phyloP scores from a whole-genome alignment of 2,797 vertebrate genomes.

The Octomys mimax region DNA sequence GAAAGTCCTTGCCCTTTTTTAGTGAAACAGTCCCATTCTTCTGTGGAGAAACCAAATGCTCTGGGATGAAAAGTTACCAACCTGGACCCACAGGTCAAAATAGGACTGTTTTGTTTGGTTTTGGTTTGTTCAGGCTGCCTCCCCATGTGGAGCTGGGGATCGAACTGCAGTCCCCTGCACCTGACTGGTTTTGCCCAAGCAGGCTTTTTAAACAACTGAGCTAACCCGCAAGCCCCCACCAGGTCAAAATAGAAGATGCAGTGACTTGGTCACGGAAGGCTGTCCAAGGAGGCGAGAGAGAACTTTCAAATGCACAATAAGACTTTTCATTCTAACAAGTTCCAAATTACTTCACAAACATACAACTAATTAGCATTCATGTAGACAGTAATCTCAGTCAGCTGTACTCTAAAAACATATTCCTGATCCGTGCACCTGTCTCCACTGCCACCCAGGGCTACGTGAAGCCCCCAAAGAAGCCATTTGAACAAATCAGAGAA shows the following conservation, averaged over 20 bases:
- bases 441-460: not conserved
- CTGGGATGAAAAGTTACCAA: not conserved
- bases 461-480: not conserved
- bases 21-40: slow-evolving; percentile 49
- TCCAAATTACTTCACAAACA: slow-evolving; percentile 41
- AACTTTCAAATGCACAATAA: slow-evolving; percentile 20
- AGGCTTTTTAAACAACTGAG: too few species aligned
- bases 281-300: not conserved
- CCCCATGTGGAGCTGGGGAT: too few species aligned
- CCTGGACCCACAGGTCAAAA: not conserved
- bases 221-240: not conserved
- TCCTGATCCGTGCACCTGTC: not conserved
- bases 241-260: slow-evolving; percentile 33
- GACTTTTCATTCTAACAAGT: slow-evolving; percentile 17
- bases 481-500: not conserved
- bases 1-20: slow-evolving; percentile 44
- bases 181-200: too few species aligned
- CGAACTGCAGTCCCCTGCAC: too few species aligned
- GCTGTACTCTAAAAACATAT: not conserved
- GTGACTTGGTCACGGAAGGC: not conserved
- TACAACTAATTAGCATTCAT: not conserved
- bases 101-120: too few species aligned
- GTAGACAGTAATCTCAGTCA: not conserved
- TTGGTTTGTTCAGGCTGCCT: too few species aligned
- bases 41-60: not conserved